Evolutionary conservation across 1,140 invertebrate genomes (phyloP), one percentile per base, ranked within the genome.

Genomic region (Ostrea denselamellosa): DNA sequence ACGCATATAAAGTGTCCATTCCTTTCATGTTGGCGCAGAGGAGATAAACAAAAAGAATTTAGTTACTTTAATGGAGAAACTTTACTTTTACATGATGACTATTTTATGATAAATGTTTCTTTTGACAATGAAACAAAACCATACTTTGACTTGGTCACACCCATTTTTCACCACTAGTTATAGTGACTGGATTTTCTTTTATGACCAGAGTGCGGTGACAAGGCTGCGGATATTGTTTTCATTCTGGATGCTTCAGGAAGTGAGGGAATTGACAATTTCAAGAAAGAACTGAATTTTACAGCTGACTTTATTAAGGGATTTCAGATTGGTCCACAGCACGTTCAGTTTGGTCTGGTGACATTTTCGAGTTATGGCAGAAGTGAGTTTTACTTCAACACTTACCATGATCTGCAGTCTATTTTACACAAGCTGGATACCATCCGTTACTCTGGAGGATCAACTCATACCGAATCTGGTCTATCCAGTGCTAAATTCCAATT

Each of bases 171-270:
- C 34, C 34, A 44, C 34, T n/a, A n/a, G n/a, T n/a, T n/a, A n/a
- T n/a, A n/a, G n/a, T n/a, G n/a, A n/a, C n/a, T 44, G 34, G 5
- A 44, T 19, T 62, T 0, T 62, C 5, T 19, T 62, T 62, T 77
- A 22, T 51, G 86, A 82, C 0, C 83, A 90, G 90, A 81, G 82
- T 90, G 88, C 89, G 90, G 85, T 22, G 71, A 54, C 51, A 58
- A 91, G 44, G 82, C 85, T 34, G 90, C 91, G 3, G 92, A 93
- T 84, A 90, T 93, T 8, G 87, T 93, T 8, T 91, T 93, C 71
- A 58, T 93, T 10, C 89, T 93, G 34, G 92, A 93, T 65, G 83
- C 91, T 8, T 92, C 92, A 2, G 52, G 86, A 4, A 90, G 91
- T 81, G 90, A 91, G 44, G 90, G 89, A 3, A 22, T 51, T 10